phyloP scores from a whole-genome alignment of 2,113 vertebrate species.

The Lophura nycthemera region DNA sequence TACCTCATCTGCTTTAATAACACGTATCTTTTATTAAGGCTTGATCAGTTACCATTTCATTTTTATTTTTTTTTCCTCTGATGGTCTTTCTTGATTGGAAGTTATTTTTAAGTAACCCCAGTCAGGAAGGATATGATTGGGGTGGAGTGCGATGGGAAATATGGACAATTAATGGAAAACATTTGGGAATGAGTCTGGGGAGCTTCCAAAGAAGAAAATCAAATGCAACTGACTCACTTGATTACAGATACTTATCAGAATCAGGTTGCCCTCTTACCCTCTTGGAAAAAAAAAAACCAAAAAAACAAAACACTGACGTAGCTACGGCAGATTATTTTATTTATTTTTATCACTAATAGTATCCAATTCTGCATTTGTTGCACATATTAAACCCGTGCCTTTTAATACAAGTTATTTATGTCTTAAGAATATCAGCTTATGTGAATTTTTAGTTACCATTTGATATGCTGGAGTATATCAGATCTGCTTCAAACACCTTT shows the following conservation, averaged over 20 bases:
- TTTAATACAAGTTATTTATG: neutral
- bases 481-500: neutral
- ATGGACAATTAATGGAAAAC: conserved; percentile 56
- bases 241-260: neutral
- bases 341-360: neutral
- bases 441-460: neutral
- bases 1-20: conserved; percentile 29
- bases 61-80: conserved; percentile 49
- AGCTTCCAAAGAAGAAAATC: conserved; percentile 6
- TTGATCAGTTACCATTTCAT: conserved; percentile 52
- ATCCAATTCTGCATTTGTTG: neutral
- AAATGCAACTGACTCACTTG: neutral
- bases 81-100: conserved; percentile 52
- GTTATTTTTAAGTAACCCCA: conserved; percentile 74
- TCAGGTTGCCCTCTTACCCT: neutral
- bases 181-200: conserved; percentile 43
- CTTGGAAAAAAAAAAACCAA: neutral
- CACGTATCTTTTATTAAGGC: conserved; percentile 4
- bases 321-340: neutral
- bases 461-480: neutral
- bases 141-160: conserved; percentile 70
- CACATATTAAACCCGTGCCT: neutral
- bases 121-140: conserved; percentile 79
- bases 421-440: neutral
- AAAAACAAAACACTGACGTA: neutral